Conservation (phyloP, 2,797 vertebrate genomes). For the Acrossocheilus wenchowensis region DNA sequence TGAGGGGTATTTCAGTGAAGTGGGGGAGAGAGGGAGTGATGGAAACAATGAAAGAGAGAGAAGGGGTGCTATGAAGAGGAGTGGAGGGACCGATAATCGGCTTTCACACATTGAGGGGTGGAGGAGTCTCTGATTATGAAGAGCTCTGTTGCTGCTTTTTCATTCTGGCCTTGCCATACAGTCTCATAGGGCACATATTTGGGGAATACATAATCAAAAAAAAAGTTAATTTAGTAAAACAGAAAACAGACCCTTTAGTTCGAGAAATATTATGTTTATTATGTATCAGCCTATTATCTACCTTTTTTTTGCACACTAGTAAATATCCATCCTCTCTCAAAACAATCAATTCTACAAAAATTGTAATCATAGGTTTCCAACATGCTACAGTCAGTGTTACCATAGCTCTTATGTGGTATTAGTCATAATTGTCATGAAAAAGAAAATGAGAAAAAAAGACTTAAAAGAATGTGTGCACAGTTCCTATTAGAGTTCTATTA, state of each 20-base stretch:
- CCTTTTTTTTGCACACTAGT: background rate
- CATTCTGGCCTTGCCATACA: background rate
- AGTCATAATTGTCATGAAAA: background rate
- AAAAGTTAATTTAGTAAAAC: background rate
- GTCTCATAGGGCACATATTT: background rate
- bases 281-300: background rate
- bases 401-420: background rate
- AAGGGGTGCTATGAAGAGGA: slow-evolving; percentile 49
- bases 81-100: slow-evolving; percentile 43
- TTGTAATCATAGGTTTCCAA: background rate
- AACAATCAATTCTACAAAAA: background rate
- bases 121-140: slow-evolving; percentile 34
- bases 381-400: background rate
- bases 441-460: background rate
- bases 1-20: slow-evolving; percentile 62
- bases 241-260: background rate
- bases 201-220: background rate
- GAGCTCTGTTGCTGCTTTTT: slow-evolving; percentile 17
- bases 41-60: slow-evolving; percentile 58
- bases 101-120: slow-evolving; percentile 52
- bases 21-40: slow-evolving; percentile 62
- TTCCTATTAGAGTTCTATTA: background rate
- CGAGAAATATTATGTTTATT: background rate
- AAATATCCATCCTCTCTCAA: background rate
- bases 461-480: background rate